Base-by-base conservation (phyloP, 2,888 invertebrate genomes). In the Eulithis testata region DNA sequence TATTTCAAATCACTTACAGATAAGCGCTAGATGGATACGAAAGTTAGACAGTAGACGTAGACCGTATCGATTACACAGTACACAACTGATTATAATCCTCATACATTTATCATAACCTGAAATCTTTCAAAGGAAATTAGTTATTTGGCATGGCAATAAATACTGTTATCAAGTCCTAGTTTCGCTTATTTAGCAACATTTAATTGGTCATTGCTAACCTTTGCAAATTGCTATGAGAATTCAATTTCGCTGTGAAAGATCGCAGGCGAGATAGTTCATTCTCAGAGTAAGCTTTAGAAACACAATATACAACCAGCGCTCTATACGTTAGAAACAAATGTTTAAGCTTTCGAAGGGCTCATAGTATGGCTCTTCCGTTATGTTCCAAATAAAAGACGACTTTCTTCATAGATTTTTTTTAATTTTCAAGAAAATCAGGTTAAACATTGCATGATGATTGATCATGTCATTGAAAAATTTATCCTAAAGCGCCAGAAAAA, bases 181-280 rank as follows among this genome's bases (percentile, higher is more conserved):
- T 77, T 73, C 70, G 70, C 74, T 76, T 75, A 77, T 83, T 81
- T 80, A 75, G 73, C 73, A 80, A 82, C 69, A 71, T 66, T 76
- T 84, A 83, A 86, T 86, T 84, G 82, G 76, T 74, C 75, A 75
- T 72, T 78, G 70, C 73, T 78, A 79, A 79, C 80, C 77, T 80
- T 80, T 76, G 69, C 69, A 69, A 77, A 75, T 75, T 70, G 68
- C 71, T 70, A 72, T 71, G 74, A 75, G 80, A 80, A 76, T 80
- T 77, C 70, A 76, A 78, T 80, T 80, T 76, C 60, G 72, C 72
- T 74, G 71, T 64, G 67, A 69, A 73, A 76, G 75, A 77, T 75
- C 66, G 63, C 66, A 65, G 71, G 73, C 70, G 61, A 67, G 74
- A 80, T 81, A 79, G 68, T 61, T 62, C 59, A 47, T 43, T 54